phyloP scores from a whole-genome alignment of 2,797 vertebrate genomes.

The Psittacula echo region DNA sequence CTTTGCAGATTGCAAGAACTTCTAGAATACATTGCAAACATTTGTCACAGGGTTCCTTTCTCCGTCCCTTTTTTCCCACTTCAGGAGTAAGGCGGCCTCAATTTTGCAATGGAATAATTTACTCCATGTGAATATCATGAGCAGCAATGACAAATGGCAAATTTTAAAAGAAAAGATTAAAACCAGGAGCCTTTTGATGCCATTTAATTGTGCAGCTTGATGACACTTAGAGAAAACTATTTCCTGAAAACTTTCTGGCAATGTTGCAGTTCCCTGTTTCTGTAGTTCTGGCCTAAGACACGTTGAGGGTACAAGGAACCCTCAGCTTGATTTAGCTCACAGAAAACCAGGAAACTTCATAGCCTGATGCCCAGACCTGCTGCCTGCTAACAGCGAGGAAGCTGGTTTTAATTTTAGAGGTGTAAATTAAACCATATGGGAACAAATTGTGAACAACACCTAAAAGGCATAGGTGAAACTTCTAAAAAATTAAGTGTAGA shows the following conservation, averaged over 20 bases:
- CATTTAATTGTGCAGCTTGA: background rate
- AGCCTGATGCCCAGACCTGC: background rate
- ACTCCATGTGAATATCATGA: background rate
- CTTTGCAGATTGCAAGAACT: background rate
- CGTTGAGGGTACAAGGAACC: background rate
- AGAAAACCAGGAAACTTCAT: background rate
- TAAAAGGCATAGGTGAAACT: background rate
- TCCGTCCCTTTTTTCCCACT: background rate
- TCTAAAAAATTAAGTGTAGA: background rate
- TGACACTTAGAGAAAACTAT: background rate
- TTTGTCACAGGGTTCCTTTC: background rate
- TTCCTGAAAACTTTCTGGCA: background rate
- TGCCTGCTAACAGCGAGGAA: slow-evolving; percentile 23
- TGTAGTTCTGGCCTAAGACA: background rate
- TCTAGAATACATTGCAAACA: background rate
- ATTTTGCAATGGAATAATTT: background rate
- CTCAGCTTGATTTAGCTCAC: background rate
- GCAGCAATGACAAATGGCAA: background rate
- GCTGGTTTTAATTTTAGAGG: slow-evolving; percentile 43
- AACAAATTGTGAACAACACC: background rate
- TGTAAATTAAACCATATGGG: slow-evolving; percentile 48
- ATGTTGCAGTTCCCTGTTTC: background rate
- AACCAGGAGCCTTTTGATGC: background rate
- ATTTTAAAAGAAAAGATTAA: background rate
- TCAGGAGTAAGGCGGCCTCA: background rate